Percentiles rank a stretch among this genome's conserved stretches.
phyloP scores from a whole-genome alignment of 2,888 invertebrate genomes.

The Neoascia interrupta region DNA sequence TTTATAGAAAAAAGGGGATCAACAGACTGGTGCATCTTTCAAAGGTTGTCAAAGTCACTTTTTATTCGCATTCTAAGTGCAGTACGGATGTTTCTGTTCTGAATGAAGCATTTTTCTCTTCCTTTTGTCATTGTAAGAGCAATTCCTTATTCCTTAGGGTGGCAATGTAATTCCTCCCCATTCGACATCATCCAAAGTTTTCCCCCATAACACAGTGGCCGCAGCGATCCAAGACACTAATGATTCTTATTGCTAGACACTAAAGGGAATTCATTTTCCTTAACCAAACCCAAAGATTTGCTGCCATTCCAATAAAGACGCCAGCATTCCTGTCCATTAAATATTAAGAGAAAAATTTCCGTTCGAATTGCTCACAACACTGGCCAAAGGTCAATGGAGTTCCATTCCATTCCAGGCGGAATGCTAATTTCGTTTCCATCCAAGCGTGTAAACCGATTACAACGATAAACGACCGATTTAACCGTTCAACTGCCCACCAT shows the following conservation, averaged over 20 bases:
- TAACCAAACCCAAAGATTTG: conserved; percentile 7
- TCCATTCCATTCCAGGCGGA: conserved; percentile 39
- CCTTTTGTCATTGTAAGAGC: too few species aligned
- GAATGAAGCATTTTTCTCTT: too few species aligned
- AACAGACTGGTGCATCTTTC: too few species aligned
- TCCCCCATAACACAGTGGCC: too few species aligned
- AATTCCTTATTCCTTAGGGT: too few species aligned
- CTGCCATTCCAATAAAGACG: conserved; percentile 13
- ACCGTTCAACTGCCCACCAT: conserved; percentile 25
- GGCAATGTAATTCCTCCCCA: too few species aligned
- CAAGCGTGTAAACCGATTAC: conserved; percentile 78
- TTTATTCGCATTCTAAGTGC: too few species aligned
- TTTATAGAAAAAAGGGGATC: too few species aligned
- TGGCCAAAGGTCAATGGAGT: conserved; percentile 46
- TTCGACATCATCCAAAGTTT: too few species aligned
- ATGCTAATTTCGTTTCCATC: conserved; percentile 75
- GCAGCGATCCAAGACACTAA: too few species aligned
- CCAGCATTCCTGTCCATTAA: conserved; percentile 31
- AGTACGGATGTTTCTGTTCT: too few species aligned
- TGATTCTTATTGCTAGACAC: conserved; percentile 19
- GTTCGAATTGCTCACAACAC: background rate
- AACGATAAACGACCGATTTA: conserved; percentile 64
- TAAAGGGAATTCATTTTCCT: conserved; percentile 35
- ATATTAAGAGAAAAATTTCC: conserved; percentile 16
- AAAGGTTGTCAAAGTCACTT: too few species aligned